Percentiles rank a stretch among this genome's conserved stretches.
phyloP scores from a whole-genome alignment of 2,113 vertebrate species.

The Coptodon rendalli region DNA sequence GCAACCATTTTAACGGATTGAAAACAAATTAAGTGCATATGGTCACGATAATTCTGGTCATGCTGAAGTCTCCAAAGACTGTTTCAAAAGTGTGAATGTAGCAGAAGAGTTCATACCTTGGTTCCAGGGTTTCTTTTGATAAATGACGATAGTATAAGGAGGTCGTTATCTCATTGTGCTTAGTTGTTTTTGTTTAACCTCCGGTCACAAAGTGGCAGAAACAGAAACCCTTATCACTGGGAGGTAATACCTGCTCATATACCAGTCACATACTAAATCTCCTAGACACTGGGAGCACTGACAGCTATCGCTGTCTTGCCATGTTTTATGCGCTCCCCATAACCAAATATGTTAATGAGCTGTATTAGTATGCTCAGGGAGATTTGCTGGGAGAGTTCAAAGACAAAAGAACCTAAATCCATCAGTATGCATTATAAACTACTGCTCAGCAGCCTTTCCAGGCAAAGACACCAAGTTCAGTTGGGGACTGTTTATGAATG shows the following conservation, averaged over 20 bases:
- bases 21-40: not conserved
- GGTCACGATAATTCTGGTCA: not conserved
- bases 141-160: not conserved
- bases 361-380: slow-evolving; percentile 47
- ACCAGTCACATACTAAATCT: slow-evolving; percentile 8
- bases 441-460: not conserved
- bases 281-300: not conserved
- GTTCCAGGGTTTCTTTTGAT: not conserved
- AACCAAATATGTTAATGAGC: slow-evolving; percentile 49
- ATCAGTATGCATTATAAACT: slow-evolving; percentile 44
- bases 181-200: slow-evolving; percentile 4
- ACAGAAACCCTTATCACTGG: not conserved
- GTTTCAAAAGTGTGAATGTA: not conserved
- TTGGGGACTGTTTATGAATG: slow-evolving; percentile 48
- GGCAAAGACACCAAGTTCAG: slow-evolving; percentile 17
- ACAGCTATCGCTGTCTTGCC: not conserved
- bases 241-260: not conserved
- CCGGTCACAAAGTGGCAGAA: not conserved
- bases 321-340: slow-evolving; percentile 21
- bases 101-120: not conserved
- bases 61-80: not conserved
- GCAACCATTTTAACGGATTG: not conserved
- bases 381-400: slow-evolving; percentile 47
- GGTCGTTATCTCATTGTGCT: not conserved
- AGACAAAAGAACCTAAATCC: slow-evolving; percentile 51